These are phyloP conservation scores for Leptinotarsa lineolata DNA, from an alignment of 1,140 invertebrate genomes.

Conservation along the genomic window DNA sequence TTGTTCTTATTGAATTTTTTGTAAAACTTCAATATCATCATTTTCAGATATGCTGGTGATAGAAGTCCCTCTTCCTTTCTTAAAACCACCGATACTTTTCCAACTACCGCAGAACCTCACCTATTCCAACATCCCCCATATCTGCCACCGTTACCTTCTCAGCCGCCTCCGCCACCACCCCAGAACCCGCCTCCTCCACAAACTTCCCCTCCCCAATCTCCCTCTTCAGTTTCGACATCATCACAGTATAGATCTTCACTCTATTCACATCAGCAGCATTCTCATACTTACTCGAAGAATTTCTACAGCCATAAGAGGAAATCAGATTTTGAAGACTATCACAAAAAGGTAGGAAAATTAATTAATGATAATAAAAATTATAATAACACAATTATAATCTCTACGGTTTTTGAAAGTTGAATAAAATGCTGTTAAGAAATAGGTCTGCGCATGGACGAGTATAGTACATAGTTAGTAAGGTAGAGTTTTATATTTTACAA, in stretches of 20 bases:
- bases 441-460: too few species aligned
- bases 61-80: not conserved
- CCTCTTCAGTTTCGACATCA: not conserved
- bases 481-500: too few species aligned
- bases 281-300: not conserved
- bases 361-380: too few species aligned
- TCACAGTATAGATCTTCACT: not conserved
- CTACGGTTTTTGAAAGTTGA: too few species aligned
- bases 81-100: not conserved
- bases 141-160: not conserved
- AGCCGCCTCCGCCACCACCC: conserved; percentile 10
- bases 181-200: conserved; percentile 19
- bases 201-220: conserved; percentile 7
- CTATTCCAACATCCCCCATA: not conserved
- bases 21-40: not conserved
- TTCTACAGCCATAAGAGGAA: conserved; percentile 13
- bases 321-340: conserved; percentile 9
- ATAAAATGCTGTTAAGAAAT: too few species aligned
- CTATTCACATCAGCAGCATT: not conserved
- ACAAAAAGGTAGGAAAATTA: conserved; percentile 2
- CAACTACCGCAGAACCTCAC: not conserved
- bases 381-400: too few species aligned
- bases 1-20: too few species aligned
- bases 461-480: too few species aligned
- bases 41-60: not conserved